Base-by-base conservation (phyloP, 2,888 invertebrate species). In the Therioaphis trifolii region DNA sequence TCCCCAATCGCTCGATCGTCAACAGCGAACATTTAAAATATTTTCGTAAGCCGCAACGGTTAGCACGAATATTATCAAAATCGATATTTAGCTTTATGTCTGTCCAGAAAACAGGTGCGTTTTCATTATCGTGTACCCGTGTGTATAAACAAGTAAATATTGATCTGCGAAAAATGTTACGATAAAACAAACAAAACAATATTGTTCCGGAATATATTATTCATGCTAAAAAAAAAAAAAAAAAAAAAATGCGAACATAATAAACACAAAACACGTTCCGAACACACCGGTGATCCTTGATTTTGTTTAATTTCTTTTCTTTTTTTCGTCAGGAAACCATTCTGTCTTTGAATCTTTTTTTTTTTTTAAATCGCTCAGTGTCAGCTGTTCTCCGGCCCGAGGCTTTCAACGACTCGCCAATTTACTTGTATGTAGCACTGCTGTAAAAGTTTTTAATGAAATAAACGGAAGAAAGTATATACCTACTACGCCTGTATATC, bases 371-470 rank as follows among this genome's bases (percentile, higher is more conserved):
- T 71, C 46, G 14, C 40, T 46, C 49, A 49, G n/a, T 76, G 76
- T 29, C 46, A 46, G 63, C n/a, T 43, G 9, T 21, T 14, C 14
- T 27, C 7, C n/a, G n/a, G n/a, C 76, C 46, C 14, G 43, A 43
- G 75, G 75, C 58, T 72, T 21, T 63, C 29, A 29, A 21, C 61
- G 15, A 18, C 12, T 61, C 27, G 46, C 12, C 58, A 43, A 9
- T 35, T 12, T 12, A 29, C n/a, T n/a, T 52, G 52, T 52, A 49
- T 27, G 27, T n/a, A n/a, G n/a, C n/a, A n/a, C n/a, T 27, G 27
- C 18, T 18, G 18, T 15, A 61, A 76, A 76, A 63, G 76, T 77
- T 63, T 77, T 63, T 49, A 35, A 63, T 21, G 63, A 46, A 63
- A 63, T 77, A 49, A 66, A 7, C 15, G 43, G 21, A 63, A 63